Percentiles rank a stretch among this genome's conserved stretches.
phyloP scores from a whole-genome alignment of 2,888 invertebrate genomes.

The Balanococcus diminutus region DNA sequence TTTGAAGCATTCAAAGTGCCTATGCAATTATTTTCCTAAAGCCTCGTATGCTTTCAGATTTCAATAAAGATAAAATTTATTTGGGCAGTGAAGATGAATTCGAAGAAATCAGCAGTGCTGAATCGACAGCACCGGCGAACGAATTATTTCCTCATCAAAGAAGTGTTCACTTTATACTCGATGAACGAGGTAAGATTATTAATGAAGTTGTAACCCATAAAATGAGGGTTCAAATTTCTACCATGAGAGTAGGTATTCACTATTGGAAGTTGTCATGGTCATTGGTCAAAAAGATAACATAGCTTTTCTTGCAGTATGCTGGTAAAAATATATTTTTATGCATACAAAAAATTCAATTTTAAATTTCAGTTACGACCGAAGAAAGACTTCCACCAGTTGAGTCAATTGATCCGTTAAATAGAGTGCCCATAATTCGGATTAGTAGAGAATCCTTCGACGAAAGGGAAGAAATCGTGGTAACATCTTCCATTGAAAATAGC shows the following conservation, averaged over 20 bases:
- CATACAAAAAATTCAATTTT: too few relatives aligned
- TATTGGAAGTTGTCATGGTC: too few relatives aligned
- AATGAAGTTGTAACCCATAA: background rate
- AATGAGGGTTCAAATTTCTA: background rate
- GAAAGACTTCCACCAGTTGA: background rate
- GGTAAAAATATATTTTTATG: too few relatives aligned
- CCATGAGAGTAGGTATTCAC: too few relatives aligned
- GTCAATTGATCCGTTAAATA: background rate
- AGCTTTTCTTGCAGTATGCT: too few relatives aligned
- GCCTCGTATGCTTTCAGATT: conserved; percentile 1
- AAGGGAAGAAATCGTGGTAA: background rate
- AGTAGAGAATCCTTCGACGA: background rate
- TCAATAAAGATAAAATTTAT: conserved; percentile 16
- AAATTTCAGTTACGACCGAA: background rate
- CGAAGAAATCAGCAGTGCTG: conserved; percentile 40
- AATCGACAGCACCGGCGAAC: conserved; percentile 8
- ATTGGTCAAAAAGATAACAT: too few relatives aligned
- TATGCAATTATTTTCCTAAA: background rate
- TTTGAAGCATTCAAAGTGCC: background rate
- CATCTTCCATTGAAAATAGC: background rate
- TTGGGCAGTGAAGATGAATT: conserved; percentile 37
- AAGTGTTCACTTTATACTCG: conserved; percentile 47
- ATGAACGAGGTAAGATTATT: conserved; percentile 33
- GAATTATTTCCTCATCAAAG: conserved; percentile 11
- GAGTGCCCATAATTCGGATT: background rate